Percentiles rank a stretch among this genome's conserved stretches.
Evolutionary conservation across 1,140 invertebrate species (phyloP).

Genomic region (Cotesia glomerata): DNA sequence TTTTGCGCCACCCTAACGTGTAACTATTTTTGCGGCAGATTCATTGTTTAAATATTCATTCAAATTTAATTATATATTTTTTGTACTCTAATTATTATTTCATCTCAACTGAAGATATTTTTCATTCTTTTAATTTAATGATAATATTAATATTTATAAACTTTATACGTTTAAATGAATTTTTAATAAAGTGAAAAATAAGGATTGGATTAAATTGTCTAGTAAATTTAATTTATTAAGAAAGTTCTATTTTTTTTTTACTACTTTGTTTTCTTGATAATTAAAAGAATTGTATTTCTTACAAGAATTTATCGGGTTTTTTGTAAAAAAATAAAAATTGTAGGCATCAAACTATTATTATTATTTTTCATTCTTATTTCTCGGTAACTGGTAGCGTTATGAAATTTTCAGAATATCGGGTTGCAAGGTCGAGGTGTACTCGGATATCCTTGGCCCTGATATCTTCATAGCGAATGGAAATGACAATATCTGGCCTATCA

Average conservation of each 20-base stretch:
- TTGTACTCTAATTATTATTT: too few species aligned
- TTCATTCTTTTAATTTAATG: too few species aligned
- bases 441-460: slow-evolving; percentile 20
- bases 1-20: too few species aligned
- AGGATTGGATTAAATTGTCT: not conserved
- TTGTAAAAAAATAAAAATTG: not conserved
- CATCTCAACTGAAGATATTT: too few species aligned
- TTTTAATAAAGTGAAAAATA: too few species aligned
- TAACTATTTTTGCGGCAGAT: too few species aligned
- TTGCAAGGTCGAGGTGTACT: slow-evolving; percentile 20
- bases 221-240: not conserved
- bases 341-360: not conserved
- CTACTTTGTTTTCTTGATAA: not conserved
- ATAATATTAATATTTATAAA: too few species aligned
- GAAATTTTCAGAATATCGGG: slow-evolving; percentile 21
- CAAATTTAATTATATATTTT: too few species aligned
- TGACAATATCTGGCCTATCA: not conserved
- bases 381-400: not conserved
- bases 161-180: too few species aligned
- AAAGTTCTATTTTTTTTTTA: not conserved
- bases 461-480: slow-evolving; percentile 7
- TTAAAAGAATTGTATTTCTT: not conserved
- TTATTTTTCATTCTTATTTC: not conserved
- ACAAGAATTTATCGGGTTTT: not conserved
- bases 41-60: too few species aligned